A percentile compares a stretch with the other conserved stretches of the same genome.
Evolutionary conservation across 2,888 invertebrate species (phyloP).

Genomic region (Cephus nigrinus): DNA sequence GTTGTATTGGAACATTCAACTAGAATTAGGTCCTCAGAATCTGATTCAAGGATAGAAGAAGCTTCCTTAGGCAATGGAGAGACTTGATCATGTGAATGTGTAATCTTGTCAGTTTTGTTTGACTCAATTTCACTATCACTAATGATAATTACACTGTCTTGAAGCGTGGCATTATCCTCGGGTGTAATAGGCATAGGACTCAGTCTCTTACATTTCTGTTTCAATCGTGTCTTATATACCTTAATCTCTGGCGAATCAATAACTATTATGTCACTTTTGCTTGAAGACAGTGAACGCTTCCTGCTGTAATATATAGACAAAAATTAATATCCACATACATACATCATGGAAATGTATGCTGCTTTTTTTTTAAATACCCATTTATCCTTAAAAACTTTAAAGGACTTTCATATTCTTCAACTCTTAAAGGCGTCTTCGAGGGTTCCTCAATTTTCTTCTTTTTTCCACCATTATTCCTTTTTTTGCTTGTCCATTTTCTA

Average conservation of each 20-base stretch:
- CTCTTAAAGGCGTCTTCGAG: neutral
- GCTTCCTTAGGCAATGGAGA: neutral
- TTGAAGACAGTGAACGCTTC: neutral
- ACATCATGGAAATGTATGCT: neutral
- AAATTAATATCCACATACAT: neutral
- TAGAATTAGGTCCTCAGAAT: neutral
- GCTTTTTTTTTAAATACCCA: constrained; percentile 9
- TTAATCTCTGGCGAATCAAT: neutral
- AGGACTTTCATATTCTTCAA: constrained; percentile 12
- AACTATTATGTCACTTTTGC: neutral
- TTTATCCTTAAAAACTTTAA: constrained; percentile 12
- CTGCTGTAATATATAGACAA: neutral
- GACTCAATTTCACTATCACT: constrained; percentile 33
- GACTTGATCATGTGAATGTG: neutral
- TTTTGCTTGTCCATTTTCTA: neutral
- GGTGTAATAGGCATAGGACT: neutral
- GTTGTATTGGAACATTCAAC: neutral
- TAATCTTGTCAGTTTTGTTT: neutral
- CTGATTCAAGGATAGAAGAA: neutral
- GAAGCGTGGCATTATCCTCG: neutral
- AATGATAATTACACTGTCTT: constrained; percentile 37
- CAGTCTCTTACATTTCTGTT: neutral
- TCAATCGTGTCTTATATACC: neutral
- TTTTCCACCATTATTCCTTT: neutral
- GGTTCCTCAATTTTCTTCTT: neutral